These are phyloP conservation scores for Crossoptilon crossoptilon DNA, from an alignment of 2,797 vertebrate genomes.

Conservation along the genomic window DNA sequence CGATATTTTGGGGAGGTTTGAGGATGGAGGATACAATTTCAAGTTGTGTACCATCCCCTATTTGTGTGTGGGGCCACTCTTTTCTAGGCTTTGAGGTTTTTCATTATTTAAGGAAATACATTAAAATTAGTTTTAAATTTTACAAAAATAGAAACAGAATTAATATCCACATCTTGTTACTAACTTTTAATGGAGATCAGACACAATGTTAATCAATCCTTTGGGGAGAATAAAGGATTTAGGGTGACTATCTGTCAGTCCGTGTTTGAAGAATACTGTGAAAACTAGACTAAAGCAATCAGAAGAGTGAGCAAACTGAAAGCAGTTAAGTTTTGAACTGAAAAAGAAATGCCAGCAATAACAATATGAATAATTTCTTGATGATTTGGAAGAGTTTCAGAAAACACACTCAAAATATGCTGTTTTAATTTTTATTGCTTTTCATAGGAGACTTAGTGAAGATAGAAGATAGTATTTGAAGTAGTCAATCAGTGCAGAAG, in stretches of 20 bases:
- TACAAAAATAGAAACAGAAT: not conserved
- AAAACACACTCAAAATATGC: not conserved
- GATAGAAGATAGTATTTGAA: not conserved
- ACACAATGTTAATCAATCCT: not conserved
- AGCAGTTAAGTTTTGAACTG: not conserved
- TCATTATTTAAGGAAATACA: not conserved
- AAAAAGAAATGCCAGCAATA: not conserved
- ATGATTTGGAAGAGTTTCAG: not conserved
- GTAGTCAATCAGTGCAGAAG: not conserved
- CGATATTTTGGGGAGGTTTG: fast-evolving
- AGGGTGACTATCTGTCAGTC: not conserved
- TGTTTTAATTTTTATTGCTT: not conserved
- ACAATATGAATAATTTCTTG: not conserved
- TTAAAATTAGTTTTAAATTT: not conserved
- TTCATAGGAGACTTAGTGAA: not conserved
- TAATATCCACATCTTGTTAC: not conserved
- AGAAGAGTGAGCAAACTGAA: not conserved
- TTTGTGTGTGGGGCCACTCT: not conserved
- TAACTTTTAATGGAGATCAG: not conserved
- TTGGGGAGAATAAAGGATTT: not conserved
- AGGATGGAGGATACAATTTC: not conserved
- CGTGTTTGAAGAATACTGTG: not conserved
- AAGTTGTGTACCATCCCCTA: not conserved
- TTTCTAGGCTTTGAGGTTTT: not conserved
- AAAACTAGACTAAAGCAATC: not conserved